phyloP scores from a whole-genome alignment of 2,797 vertebrate genomes.

The Psittacula derbiana region DNA sequence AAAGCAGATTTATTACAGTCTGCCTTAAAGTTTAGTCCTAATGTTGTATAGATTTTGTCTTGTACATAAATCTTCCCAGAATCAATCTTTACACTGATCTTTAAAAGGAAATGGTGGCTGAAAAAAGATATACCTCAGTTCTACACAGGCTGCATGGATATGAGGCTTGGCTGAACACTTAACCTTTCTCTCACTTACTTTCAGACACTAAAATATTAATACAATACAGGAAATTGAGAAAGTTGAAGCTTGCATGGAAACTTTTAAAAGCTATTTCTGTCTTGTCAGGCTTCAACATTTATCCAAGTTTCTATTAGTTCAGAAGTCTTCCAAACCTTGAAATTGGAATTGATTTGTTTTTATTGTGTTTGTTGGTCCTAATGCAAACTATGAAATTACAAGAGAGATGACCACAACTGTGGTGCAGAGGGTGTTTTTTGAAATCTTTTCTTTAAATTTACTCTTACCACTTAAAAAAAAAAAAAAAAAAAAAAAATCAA shows the following conservation, averaged over 20 bases:
- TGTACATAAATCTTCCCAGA: neutral
- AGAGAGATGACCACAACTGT: fast-evolving
- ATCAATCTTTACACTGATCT: neutral
- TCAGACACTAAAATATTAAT: neutral
- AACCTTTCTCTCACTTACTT: neutral
- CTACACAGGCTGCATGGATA: fast-evolving
- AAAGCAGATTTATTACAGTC: neutral
- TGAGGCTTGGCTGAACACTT: neutral
- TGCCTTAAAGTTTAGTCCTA: neutral
- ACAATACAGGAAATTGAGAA: neutral
- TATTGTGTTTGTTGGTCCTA: neutral
- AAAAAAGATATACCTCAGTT: neutral
- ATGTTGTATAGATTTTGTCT: neutral
- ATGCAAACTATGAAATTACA: neutral
- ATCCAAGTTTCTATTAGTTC: neutral
- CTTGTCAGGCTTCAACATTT: neutral
- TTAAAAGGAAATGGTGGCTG: neutral
- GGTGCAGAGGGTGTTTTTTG: neutral
- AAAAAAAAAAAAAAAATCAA: neutral
- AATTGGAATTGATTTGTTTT: neutral
- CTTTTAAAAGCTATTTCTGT: neutral
- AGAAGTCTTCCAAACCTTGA: neutral
- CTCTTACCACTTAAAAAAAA: neutral
- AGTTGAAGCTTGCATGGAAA: neutral
- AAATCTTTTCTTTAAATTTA: neutral